Conservation (phyloP, 2,888 invertebrate species). For the Macrosoma leucophasiata region DNA sequence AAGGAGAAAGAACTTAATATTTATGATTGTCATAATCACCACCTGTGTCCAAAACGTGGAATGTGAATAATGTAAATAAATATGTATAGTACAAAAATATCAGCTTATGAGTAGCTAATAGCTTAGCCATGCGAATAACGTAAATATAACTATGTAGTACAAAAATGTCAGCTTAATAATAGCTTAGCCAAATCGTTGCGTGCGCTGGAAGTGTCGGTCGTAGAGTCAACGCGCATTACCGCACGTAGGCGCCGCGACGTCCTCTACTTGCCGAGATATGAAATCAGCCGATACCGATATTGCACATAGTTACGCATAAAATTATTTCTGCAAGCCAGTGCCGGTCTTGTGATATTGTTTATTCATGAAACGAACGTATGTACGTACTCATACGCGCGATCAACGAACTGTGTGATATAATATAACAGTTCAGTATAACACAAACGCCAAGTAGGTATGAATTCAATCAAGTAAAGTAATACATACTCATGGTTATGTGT, state of each 20-base stretch:
- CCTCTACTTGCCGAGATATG: constrained; percentile 31
- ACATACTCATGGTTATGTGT: no score
- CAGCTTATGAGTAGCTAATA: constrained; percentile 7
- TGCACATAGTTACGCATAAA: constrained; percentile 26
- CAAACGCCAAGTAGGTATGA: constrained; percentile 14
- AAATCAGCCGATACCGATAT: constrained; percentile 34
- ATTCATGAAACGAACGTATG: no score
- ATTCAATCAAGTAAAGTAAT: no score
- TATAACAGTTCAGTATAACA: constrained; percentile 20
- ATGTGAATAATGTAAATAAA: neutral
- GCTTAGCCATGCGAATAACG: neutral
- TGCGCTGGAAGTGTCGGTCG: neutral
- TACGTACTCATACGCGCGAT: constrained; percentile 30
- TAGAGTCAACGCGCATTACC: constrained; percentile 48
- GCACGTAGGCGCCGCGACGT: constrained; percentile 61
- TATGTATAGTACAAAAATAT: neutral
- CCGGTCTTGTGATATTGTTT: constrained; percentile 29
- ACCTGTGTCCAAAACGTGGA: constrained; percentile 2
- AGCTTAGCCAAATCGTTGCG: constrained; percentile 3
- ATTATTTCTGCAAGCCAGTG: constrained; percentile 30
- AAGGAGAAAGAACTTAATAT: no score
- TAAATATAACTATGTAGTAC: neutral
- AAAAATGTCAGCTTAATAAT: constrained; percentile 1
- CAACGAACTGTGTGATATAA: constrained; percentile 31
- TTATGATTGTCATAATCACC: no score